These are phyloP conservation scores for Microtus montanus DNA, from an alignment of 2,113 vertebrate genomes.

Conservation along the genomic window DNA sequence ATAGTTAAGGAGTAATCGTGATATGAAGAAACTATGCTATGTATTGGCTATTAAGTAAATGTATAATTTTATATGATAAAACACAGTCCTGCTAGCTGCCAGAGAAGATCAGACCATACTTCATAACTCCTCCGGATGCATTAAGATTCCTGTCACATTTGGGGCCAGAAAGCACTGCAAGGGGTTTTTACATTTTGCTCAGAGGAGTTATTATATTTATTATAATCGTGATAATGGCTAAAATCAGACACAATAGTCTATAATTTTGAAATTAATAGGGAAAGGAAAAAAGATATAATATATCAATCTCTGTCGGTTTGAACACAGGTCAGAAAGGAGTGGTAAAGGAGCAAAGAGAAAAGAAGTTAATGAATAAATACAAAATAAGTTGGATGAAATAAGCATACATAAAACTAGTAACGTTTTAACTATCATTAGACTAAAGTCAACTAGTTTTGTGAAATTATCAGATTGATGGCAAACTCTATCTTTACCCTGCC, in stretches of 20 bases:
- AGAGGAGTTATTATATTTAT: background rate
- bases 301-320: background rate
- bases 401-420: background rate
- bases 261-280: constrained; percentile 17
- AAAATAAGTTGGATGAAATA: background rate
- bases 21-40: background rate
- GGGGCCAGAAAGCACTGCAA: background rate
- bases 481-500: background rate
- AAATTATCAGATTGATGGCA: background rate
- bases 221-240: background rate
- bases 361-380: background rate
- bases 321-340: background rate
- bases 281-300: background rate
- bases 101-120: background rate
- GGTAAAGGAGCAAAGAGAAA: background rate
- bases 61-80: background rate
- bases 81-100: background rate
- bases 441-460: background rate
- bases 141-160: background rate
- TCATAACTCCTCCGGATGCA: background rate
- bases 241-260: constrained; percentile 25
- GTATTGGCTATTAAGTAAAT: background rate
- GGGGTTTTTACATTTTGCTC: background rate
- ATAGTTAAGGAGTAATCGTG: background rate
- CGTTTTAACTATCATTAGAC: background rate